Base-by-base conservation (phyloP, 2,888 invertebrate genomes). In the Agrochola macilenta region DNA sequence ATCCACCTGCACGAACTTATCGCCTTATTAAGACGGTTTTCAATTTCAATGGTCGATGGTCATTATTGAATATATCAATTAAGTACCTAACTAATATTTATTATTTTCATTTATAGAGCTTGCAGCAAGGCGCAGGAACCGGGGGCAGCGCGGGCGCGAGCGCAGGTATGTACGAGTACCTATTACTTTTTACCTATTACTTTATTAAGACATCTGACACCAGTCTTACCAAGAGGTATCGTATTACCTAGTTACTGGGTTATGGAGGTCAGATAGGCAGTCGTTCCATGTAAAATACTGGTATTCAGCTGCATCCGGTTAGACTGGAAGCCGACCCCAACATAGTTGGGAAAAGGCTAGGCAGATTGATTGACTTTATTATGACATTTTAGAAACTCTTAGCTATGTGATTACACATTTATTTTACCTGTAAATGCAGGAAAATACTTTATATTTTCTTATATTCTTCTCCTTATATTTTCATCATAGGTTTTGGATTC, bases 21-120 rank as follows among this genome's bases (percentile, higher is more conserved):
- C 12, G 3, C 35, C 23, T 35, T 7, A 23, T 63, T 63, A 23
- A 23, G 23, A 35, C 39, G 8, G n/a, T 43, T 39, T 39, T n/a
- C 5, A n/a, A 43, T 64, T 64, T 66, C 11, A 66, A 66, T 66
- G 8, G 12, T 14, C 8, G 8, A 52, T 57, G 57, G 20, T 12
- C 26, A 26, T 26, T 20, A 23, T 7, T n/a, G 39, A 58, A 39
- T 39, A 30, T 14, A n/a, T 49, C 0, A 26, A 60, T 49, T 30
- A 20, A 35, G 35, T 17, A 20, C 1, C 20, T 30, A 12, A 9
- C 23, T 23, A 8, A n/a, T n/a, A 30, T 35, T 30, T 46, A 1
- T 66, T 60, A 2, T 69, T 2, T 60, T 64, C 4, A 20, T 66
- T 79, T 66, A 20, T 74, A 85, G 85, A 85, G 85, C 54, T 1